Evolutionary conservation across 2,113 vertebrate genomes (phyloP).

Genomic region (Tenrec ecaudatus): DNA sequence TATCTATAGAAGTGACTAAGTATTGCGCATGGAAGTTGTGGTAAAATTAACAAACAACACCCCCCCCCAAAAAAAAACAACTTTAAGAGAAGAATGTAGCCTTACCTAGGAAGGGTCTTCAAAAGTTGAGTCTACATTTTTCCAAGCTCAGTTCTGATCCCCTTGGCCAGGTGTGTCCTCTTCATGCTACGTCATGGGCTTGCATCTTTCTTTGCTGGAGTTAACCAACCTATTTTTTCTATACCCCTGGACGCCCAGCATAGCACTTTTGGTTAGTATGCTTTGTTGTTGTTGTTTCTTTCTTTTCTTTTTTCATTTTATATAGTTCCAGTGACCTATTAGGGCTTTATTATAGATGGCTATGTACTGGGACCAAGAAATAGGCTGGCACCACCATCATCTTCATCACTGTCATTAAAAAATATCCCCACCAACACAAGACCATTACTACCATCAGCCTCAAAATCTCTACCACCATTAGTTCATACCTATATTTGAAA

Average conservation of each 20-base stretch:
- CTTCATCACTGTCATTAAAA: background rate
- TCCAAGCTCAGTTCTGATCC: background rate
- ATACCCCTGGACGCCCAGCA: background rate
- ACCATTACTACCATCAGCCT: background rate
- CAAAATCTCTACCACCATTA: no score
- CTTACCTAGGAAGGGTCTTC: no score
- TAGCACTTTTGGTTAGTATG: background rate
- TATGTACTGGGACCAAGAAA: background rate
- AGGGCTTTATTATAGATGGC: no score
- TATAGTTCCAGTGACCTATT: no score
- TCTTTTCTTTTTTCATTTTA: no score
- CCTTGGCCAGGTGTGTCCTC: background rate
- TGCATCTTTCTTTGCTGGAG: background rate
- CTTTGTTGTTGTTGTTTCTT: no score
- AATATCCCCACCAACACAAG: fast-evolving
- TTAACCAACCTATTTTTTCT: background rate
- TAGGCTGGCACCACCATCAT: background rate
- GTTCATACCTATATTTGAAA: no score
- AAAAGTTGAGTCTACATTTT: background rate
- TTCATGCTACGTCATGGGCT: background rate
- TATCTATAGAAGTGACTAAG: background rate
- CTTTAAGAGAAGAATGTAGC: no score
- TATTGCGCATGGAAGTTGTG: background rate
- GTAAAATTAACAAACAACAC: background rate
- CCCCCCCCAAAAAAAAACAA: no score